Evolutionary conservation across 1,140 invertebrate species (phyloP).

Genomic region (Bombus vancouverensis): DNA sequence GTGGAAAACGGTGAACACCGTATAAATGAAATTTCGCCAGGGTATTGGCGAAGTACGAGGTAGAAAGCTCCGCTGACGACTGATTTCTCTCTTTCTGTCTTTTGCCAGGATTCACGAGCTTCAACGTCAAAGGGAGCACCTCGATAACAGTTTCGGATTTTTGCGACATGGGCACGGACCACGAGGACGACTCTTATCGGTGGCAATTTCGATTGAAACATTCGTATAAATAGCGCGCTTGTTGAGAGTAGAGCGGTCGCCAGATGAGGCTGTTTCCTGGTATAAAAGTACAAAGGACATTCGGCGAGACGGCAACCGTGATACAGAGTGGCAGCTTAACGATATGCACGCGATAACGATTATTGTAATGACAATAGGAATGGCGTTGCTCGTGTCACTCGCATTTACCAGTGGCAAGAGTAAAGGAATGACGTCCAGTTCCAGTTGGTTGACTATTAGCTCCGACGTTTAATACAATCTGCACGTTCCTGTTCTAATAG

Average conservation of each 20-base stretch:
- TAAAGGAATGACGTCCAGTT: not conserved
- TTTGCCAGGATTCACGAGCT: constrained; percentile 13
- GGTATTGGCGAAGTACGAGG: constrained; percentile 17
- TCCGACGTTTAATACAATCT: not conserved
- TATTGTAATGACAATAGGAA: constrained; percentile 36
- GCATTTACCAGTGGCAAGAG: not conserved
- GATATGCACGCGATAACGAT: constrained; percentile 39
- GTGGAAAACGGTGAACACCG: not conserved
- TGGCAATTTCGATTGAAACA: not conserved
- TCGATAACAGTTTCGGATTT: not conserved
- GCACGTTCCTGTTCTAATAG: not conserved
- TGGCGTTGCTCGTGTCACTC: not conserved
- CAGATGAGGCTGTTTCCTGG: not conserved
- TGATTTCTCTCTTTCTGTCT: not conserved
- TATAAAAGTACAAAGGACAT: constrained; percentile 3
- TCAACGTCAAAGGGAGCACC: not conserved
- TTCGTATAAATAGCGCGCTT: not conserved
- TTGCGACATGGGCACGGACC: not conserved
- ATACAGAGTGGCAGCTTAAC: constrained; percentile 20
- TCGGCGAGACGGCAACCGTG: constrained; percentile 13
- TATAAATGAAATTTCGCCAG: constrained; percentile 41
- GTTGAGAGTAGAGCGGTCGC: not conserved
- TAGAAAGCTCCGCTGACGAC: not conserved
- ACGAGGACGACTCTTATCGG: not conserved
- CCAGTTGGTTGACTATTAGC: not conserved